A percentile compares a stretch with the other conserved stretches of the same genome.
These are phyloP conservation scores for Heterodera carotae DNA, from an alignment of 1,140 invertebrate species.

Conservation along the genomic window DNA sequence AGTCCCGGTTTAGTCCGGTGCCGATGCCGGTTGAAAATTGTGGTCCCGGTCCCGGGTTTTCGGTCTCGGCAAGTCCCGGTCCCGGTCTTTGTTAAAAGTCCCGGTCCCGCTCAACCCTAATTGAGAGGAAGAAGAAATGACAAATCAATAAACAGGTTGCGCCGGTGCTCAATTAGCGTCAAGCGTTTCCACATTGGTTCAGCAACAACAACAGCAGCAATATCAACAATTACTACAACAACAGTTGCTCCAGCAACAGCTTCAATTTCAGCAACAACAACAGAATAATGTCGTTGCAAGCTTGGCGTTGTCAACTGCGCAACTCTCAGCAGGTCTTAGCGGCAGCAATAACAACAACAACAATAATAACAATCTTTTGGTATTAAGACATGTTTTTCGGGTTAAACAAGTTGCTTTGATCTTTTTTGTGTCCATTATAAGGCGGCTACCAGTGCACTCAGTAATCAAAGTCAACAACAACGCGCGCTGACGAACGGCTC, in stretches of 20 bases:
- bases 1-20: no score
- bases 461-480: neutral
- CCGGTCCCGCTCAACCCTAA: no score
- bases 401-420: neutral
- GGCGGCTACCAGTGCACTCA: no score
- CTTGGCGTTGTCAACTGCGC: neutral
- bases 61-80: no score
- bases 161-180: conserved; percentile 7
- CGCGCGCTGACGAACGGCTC: neutral
- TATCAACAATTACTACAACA: conserved; percentile 27
- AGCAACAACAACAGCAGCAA: conserved; percentile 30
- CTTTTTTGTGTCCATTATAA: no score
- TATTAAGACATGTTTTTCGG: conserved; percentile 1
- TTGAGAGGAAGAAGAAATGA: no score
- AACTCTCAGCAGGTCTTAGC: conserved; percentile 3
- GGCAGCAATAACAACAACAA: neutral
- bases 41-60: no score
- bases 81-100: no score
- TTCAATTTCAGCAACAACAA: conserved; percentile 16
- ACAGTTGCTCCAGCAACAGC: conserved; percentile 25
- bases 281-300: neutral
- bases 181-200: conserved; percentile 3
- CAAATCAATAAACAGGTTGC: no score
- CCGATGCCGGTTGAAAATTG: no score
- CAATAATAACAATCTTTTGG: conserved; percentile 8